Conservation (phyloP, 2,113 vertebrate species). For the Heteronetta atricapilla region DNA sequence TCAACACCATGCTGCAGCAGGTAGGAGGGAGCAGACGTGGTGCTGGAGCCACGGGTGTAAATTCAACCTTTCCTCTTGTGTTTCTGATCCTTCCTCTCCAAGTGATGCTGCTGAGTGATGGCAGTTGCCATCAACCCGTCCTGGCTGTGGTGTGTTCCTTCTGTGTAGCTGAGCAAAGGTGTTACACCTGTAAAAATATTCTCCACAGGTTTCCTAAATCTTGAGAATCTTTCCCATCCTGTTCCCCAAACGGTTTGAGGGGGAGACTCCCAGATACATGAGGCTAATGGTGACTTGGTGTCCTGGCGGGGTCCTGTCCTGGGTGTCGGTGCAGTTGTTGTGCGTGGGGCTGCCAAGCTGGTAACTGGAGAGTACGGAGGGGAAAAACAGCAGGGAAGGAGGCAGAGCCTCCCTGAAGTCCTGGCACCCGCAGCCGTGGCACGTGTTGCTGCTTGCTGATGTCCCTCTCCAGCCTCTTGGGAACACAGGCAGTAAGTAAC, state of each 20-base stretch:
- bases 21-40: background rate
- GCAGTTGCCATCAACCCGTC: background rate
- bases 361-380: background rate
- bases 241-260: fast-evolving
- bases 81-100: background rate
- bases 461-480: background rate
- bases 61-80: background rate
- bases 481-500: background rate
- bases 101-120: background rate
- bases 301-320: background rate
- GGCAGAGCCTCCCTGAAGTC: background rate
- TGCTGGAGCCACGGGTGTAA: fast-evolving
- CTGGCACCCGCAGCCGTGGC: background rate
- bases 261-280: fast-evolving
- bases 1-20: background rate
- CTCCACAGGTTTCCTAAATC: background rate
- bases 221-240: background rate
- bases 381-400: background rate
- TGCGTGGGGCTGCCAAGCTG: background rate
- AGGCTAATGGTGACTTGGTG: background rate
- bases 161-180: background rate
- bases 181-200: background rate
- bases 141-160: background rate
- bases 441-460: background rate
- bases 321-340: background rate